Evolutionary conservation across 2,888 invertebrate genomes (phyloP), one percentile per base, ranked within the genome.

Genomic region (Linnaemya vulpina): DNA sequence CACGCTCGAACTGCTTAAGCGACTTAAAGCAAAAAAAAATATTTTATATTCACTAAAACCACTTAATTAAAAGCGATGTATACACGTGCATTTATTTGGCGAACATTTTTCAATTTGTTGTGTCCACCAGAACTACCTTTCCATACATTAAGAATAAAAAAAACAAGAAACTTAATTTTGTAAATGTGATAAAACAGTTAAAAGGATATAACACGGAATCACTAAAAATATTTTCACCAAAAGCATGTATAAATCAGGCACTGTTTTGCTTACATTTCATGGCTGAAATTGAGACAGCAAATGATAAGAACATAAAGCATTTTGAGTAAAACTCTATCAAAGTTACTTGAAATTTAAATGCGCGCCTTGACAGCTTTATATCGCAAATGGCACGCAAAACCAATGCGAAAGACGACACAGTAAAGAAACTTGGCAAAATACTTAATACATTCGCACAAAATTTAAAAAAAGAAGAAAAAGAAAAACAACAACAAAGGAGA

Each of bases 291-390:
- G 38, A 71, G 74, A 82, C 85, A 82, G 78, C 55, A 58, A 70
- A 51, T 73, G 84, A 86, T 84, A 86, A 84, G 84, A 35, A 65
- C 81, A 81, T 75, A 77, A 86, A 81, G 71, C 77, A 81, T 82
- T 82, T 85, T 78, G 70, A 83, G 35, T 63, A 77, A 78, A 68
- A 75, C 79, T 76, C 62, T 75, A 83, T 83, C 79, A 77, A 63
- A 73, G 75, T 79, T 84, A 70, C 68, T 70, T 75, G 79, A 76
- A 86, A 87, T 85, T 85, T 76, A 85, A 85, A 86, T 84, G 82
- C 82, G 87, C 85, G 81, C 86, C 79, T 83, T 87, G 85, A 85
- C 86, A 85, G 86, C 83, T 86, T 78, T 70, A 80, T 87, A 87
- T 87, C 87, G 85, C 55, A 51, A 55, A 82, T 78, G 65, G 81